Evolutionary conservation across 2,797 vertebrate genomes (phyloP), one percentile per base, ranked within the genome.

Genomic region (Coreius guichenoti): DNA sequence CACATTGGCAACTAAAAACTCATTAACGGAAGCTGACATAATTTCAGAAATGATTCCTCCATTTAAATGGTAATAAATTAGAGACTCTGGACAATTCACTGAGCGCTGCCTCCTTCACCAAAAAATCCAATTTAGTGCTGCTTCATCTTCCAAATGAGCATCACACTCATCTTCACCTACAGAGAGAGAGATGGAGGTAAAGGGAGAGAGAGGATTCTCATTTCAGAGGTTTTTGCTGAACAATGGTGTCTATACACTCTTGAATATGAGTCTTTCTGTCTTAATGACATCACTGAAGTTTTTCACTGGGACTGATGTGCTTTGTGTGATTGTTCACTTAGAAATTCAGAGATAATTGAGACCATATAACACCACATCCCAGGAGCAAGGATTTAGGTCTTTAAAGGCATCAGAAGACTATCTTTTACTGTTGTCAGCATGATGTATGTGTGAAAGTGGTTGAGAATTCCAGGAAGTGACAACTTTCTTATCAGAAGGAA

Each of bases 41-140:
- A 94, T 93, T 93, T 93, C 92, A 93, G 91, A 93, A 94, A 93
- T 93, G 92, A 96, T 94, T 92, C 93, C 90, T 89, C 90, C 88
- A 91, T 94, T 96, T 95, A 95, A 94, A 92, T 92, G 93, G 94
- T 93, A 94, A 95, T 94, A 94, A 94, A 94, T 94, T 93, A 92
- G 86, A 87, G 81, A 68, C 91, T 87, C 92, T 90, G 89, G 90
- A 90, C 93, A 92, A 94, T 89, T 89, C 87, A 87, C 93, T 90
- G 91, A 92, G 92, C 93, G 85, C 89, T 92, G 92, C 91, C 91
- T 92, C 92, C 92, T 90, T 91, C 90, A 90, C 82, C 89, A 88
- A 92, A 90, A 94, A 93, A 94, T 93, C 93, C 91, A 93, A 95
- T 95, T 95, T 93, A 95, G 94, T 92, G 92, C 90, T 89, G 92